phyloP scores from a whole-genome alignment of 2,113 vertebrate genomes.

The Esox niger region DNA sequence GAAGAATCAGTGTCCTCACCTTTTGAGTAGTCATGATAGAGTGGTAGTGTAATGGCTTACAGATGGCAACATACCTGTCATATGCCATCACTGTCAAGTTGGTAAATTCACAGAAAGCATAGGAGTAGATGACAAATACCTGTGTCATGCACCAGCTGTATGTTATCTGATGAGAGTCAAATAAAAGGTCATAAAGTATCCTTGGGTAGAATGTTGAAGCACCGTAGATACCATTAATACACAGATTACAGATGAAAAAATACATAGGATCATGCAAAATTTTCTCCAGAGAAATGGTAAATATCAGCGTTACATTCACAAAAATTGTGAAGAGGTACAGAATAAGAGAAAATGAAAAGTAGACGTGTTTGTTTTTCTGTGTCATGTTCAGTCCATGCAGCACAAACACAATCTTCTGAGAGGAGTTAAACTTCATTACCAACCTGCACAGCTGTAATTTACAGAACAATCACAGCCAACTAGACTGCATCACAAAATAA shows the following conservation, averaged over 20 bases:
- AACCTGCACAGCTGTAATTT: too few relatives aligned
- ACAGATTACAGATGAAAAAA: conserved; percentile 67
- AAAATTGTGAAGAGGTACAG: conserved; percentile 53
- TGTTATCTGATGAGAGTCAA: conserved; percentile 52
- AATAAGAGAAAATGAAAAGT: conserved; percentile 28
- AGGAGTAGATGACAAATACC: conserved; percentile 53
- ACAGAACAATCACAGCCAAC: too few relatives aligned
- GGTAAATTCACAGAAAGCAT: conserved; percentile 49
- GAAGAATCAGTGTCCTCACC: conserved; percentile 42
- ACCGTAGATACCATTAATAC: conserved; percentile 64
- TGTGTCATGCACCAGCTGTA: conserved; percentile 60
- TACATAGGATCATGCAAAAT: conserved; percentile 68
- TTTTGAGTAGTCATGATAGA: conserved; percentile 43
- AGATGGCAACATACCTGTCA: conserved; percentile 67
- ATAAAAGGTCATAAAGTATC: conserved; percentile 39
- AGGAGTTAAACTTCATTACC: too few relatives aligned
- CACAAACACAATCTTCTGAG: too few relatives aligned
- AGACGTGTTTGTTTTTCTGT: conserved; percentile 12
- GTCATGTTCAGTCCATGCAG: too few relatives aligned
- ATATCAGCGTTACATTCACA: conserved; percentile 56
- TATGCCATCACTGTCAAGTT: conserved; percentile 63
- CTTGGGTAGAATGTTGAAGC: conserved; percentile 63
- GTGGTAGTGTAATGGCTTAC: conserved; percentile 55
- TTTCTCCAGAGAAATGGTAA: conserved; percentile 41
- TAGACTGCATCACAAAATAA: too few relatives aligned